These are phyloP conservation scores for Mobula birostris DNA, from an alignment of 2,113 vertebrate genomes.

Conservation along the genomic window DNA sequence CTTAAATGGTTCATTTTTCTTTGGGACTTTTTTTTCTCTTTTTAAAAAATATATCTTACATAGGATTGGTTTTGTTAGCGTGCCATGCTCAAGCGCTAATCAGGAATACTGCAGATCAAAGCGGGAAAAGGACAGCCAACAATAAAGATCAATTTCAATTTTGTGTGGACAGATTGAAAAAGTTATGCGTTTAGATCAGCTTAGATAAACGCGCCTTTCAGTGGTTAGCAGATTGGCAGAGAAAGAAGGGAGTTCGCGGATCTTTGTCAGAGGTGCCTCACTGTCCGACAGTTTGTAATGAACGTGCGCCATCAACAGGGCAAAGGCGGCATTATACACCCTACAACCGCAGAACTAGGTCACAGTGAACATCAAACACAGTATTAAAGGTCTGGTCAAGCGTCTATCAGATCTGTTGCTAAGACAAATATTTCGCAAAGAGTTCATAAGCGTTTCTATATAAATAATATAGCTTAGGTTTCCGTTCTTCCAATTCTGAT, in stretches of 20 bases:
- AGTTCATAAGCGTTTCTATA: neutral
- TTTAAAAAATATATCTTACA: neutral
- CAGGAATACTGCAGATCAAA: slow-evolving; percentile 32
- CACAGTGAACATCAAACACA: slow-evolving; percentile 8
- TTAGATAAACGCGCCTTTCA: slow-evolving; percentile 22
- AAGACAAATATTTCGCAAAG: neutral
- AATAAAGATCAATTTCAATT: slow-evolving; percentile 36
- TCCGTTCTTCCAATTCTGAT: neutral
- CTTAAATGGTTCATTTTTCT: neutral
- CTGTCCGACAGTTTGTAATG: slow-evolving; percentile 33
- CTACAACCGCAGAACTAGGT: neutral
- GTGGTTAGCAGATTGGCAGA: slow-evolving; percentile 8
- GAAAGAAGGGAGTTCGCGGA: neutral
- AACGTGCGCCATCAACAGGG: slow-evolving; percentile 35
- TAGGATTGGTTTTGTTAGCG: neutral
- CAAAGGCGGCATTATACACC: slow-evolving; percentile 22
- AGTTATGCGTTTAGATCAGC: slow-evolving; percentile 27
- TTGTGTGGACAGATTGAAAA: slow-evolving; percentile 16
- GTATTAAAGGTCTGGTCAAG: neutral
- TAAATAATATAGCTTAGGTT: neutral
- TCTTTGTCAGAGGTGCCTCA: slow-evolving; percentile 34
- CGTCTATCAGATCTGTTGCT: slow-evolving; percentile 4
- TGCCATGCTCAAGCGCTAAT: neutral
- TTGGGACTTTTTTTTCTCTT: neutral
- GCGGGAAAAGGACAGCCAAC: neutral